Evolutionary conservation across 1,140 invertebrate genomes (phyloP).

Genomic region (Tetramorium simillimum): DNA sequence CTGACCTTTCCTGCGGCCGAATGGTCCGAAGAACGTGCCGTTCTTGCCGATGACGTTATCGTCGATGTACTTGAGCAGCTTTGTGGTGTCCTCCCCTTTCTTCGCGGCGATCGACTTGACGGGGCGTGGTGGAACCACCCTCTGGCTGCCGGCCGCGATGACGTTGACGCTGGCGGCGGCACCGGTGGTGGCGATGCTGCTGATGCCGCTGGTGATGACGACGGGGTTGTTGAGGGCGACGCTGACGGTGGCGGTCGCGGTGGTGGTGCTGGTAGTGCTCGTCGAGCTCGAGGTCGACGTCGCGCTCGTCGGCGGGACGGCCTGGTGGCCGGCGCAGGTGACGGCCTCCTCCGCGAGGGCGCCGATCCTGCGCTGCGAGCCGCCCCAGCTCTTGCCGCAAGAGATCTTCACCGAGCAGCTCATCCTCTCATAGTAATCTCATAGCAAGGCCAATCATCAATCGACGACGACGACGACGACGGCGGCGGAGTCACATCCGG

Average conservation of each 20-base stretch:
- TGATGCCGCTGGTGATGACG: not conserved
- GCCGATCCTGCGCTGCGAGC: constrained; percentile 82
- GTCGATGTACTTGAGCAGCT: constrained; percentile 91
- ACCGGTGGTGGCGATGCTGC: not conserved
- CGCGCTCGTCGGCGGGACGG: constrained; percentile 46
- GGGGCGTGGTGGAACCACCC: constrained; percentile 72
- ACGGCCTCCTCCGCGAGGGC: constrained; percentile 81
- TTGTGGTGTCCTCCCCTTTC: constrained; percentile 88
- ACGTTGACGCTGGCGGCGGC: not conserved
- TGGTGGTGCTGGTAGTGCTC: constrained; percentile 17
- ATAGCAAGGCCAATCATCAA: constrained; percentile 60
- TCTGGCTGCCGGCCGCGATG: constrained; percentile 47
- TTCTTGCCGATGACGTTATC: constrained; percentile 93
- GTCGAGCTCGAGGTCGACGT: constrained; percentile 43
- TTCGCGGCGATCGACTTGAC: constrained; percentile 82
- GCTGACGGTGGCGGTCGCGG: constrained; percentile 2
- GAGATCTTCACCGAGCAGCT: constrained; percentile 84
- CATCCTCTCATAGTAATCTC: constrained; percentile 81
- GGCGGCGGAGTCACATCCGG: not conserved
- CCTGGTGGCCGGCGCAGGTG: constrained; percentile 47
- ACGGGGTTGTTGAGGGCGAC: constrained; percentile 15
- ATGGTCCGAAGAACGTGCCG: constrained; percentile 92
- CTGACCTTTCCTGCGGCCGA: constrained; percentile 92
- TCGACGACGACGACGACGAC: not conserved
- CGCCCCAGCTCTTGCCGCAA: constrained; percentile 81